Conservation (phyloP, 1,140 invertebrate species). For the Bombus fervidus region DNA sequence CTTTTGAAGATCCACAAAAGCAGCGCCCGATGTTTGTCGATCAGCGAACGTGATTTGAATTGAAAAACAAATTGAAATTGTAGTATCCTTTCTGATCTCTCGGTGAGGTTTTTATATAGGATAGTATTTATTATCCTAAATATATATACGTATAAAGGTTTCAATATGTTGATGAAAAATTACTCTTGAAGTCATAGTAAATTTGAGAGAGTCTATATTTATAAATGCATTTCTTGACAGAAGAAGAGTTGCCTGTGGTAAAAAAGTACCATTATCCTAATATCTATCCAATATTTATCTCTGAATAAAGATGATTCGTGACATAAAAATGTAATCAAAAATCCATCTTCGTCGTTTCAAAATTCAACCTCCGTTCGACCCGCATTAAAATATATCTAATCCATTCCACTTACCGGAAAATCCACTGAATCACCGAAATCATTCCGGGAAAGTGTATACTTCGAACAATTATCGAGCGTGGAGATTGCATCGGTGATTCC, state of each 20-base stretch:
- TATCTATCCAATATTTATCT: too few species aligned
- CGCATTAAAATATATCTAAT: background rate
- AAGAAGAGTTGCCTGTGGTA: too few species aligned
- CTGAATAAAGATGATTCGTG: too few species aligned
- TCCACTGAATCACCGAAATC: background rate
- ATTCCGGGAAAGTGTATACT: background rate
- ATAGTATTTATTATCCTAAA: background rate
- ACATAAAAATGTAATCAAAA: too few species aligned
- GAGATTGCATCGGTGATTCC: background rate
- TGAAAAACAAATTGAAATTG: background rate
- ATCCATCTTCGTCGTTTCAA: background rate
- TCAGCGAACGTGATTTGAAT: too few species aligned
- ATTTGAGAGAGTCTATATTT: too few species aligned
- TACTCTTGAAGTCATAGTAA: too few species aligned
- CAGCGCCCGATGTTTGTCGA: background rate
- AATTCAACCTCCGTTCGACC: background rate
- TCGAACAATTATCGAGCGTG: background rate
- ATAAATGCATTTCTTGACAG: too few species aligned
- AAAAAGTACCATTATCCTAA: too few species aligned
- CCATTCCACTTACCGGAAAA: background rate
- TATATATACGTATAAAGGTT: background rate
- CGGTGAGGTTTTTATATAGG: too few species aligned
- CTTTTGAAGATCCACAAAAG: background rate
- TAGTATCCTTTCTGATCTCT: background rate
- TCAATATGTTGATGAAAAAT: too few species aligned